A percentile compares a stretch with the other conserved stretches of the same genome.
Evolutionary conservation across 30 jellyfish, hydroid and myxozoan genomes (phyloP).

Genomic region (Sanderia malayensis): DNA sequence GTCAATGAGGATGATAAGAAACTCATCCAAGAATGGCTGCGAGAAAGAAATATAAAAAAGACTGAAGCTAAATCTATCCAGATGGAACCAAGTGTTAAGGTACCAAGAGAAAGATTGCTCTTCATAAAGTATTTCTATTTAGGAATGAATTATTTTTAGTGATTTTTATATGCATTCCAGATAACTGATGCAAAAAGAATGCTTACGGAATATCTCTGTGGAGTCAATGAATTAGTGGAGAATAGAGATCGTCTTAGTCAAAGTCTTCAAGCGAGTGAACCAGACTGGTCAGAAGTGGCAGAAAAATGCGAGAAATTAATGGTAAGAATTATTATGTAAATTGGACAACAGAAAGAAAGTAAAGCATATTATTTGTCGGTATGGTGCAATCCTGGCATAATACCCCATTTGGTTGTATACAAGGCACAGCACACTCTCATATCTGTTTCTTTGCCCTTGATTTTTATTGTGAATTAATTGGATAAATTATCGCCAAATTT

Average conservation of each 20-base stretch:
- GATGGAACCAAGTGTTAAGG: slow-evolving; percentile 16
- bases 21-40: slow-evolving; percentile 35
- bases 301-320: slow-evolving; percentile 16
- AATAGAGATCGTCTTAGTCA: slow-evolving; percentile 30
- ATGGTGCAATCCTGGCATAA: too few relatives aligned
- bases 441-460: neutral
- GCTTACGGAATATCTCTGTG: slow-evolving; percentile 14
- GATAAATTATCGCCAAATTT: too few relatives aligned
- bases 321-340: slow-evolving; percentile 7
- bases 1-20: slow-evolving; percentile 4
- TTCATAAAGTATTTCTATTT: too few relatives aligned
- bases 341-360: too few relatives aligned
- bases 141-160: too few relatives aligned
- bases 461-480: too few relatives aligned
- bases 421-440: too few relatives aligned
- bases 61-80: neutral
- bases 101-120: too few relatives aligned
- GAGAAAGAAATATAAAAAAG: slow-evolving; percentile 17
- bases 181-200: slow-evolving; percentile 2
- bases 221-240: slow-evolving; percentile 20
- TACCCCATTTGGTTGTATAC: too few relatives aligned
- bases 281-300: slow-evolving; percentile 36
- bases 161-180: neutral
- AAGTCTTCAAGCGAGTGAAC: slow-evolving; percentile 23
- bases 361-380: too few relatives aligned